Percentiles rank a stretch among this genome's conserved stretches.
Conservation (phyloP, 2,888 invertebrate species). For the Melanostoma scalare region DNA sequence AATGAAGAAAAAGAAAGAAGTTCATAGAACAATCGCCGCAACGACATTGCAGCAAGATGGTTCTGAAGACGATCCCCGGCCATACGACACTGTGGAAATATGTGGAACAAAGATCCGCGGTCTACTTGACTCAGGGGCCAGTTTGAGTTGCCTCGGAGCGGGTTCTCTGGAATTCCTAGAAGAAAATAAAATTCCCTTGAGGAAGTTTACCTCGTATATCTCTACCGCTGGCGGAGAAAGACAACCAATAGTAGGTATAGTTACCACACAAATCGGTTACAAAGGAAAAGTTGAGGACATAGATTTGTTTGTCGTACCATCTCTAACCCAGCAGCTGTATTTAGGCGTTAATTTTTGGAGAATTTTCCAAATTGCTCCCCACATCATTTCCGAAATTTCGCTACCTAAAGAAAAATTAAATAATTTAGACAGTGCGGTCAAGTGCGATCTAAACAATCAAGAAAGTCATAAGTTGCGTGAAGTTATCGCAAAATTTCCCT, state of each 20-base stretch:
- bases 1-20: conserved; percentile 7
- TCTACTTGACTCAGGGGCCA: conserved; percentile 7
- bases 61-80: not conserved
- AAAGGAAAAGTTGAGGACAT: not conserved
- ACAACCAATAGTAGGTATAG: not conserved
- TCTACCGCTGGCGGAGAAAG: not conserved
- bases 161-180: not conserved
- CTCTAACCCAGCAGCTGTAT: not conserved
- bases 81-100: not conserved
- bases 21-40: not conserved
- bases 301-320: conserved; percentile 3
- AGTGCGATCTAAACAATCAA: not conserved
- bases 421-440: not conserved
- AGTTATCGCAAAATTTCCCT: not conserved
- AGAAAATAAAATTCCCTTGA: not conserved
- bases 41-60: not conserved
- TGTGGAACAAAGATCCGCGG: not conserved
- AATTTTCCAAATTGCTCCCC: conserved; percentile 1
- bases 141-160: not conserved
- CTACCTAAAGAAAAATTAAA: too few species aligned
- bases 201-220: not conserved
- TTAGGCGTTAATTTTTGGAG: conserved; percentile 4
- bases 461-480: not conserved
- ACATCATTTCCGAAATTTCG: not conserved
- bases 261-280: not conserved